Conservation (phyloP, 1,140 invertebrate species). For the Drosophila virilis region DNA sequence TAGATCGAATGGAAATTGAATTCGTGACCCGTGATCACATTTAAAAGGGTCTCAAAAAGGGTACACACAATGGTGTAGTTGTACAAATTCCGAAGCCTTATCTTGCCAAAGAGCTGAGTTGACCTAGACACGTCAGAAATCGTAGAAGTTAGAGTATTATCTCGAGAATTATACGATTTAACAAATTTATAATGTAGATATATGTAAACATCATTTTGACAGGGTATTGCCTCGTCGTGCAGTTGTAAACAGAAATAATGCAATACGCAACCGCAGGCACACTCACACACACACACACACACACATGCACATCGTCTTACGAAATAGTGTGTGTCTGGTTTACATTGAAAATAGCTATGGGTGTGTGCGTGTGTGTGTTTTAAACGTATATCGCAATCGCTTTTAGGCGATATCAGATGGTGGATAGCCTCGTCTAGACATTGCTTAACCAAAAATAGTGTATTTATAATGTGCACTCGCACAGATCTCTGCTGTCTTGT, state of each 20-base stretch:
- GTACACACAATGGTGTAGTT: no score
- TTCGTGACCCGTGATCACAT: no score
- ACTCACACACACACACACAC: background rate
- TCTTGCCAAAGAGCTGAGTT: background rate
- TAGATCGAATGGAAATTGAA: no score
- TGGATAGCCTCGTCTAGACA: slow-evolving; percentile 51
- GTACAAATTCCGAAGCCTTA: no score
- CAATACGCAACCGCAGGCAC: slow-evolving; percentile 51
- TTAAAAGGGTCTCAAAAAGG: no score
- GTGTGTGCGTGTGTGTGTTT: slow-evolving; percentile 19
- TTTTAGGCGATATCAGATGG: slow-evolving; percentile 41
- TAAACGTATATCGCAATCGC: slow-evolving; percentile 8
- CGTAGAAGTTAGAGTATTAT: no score
- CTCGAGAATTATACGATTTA: background rate
- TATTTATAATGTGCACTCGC: slow-evolving; percentile 9
- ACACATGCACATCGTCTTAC: slow-evolving; percentile 6
- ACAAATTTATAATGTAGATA: background rate
- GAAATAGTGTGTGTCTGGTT: slow-evolving; percentile 47
- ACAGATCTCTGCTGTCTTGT: slow-evolving; percentile 11
- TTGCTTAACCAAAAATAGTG: slow-evolving; percentile 66
- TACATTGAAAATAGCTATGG: slow-evolving; percentile 67
- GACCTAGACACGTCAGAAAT: background rate
- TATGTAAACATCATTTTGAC: background rate
- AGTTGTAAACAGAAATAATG: background rate
- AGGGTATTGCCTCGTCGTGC: background rate